These are phyloP conservation scores for Drosophila gaucha DNA, from an alignment of 2,888 invertebrate species.

Conservation along the genomic window DNA sequence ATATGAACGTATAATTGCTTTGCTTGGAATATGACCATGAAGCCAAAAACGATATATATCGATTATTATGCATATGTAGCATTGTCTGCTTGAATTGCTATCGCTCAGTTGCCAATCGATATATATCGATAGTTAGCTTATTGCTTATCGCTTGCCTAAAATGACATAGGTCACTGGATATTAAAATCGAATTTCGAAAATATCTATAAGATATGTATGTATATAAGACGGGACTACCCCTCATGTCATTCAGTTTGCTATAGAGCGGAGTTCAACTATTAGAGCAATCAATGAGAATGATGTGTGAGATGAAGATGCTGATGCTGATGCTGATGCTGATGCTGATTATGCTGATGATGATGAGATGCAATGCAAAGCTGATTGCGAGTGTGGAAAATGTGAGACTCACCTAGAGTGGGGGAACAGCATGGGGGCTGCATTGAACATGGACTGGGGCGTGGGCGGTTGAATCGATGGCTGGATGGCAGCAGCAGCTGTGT, in stretches of 20 bases:
- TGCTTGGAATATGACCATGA: no score
- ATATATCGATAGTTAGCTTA: neutral
- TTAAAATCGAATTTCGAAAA: no score
- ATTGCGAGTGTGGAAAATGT: neutral
- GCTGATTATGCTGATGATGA: slow-evolving; percentile 14
- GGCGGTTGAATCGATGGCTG: slow-evolving; percentile 83
- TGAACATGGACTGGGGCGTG: slow-evolving; percentile 86
- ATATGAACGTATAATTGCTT: no score
- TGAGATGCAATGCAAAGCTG: slow-evolving; percentile 17
- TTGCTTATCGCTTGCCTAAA: neutral
- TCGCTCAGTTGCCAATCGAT: neutral
- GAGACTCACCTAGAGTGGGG: slow-evolving; percentile 87
- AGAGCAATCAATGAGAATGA: slow-evolving; percentile 28
- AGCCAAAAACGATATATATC: no score
- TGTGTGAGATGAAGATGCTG: slow-evolving; percentile 1
- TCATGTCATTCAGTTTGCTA: neutral
- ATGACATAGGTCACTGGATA: no score
- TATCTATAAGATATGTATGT: no score
- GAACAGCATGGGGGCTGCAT: slow-evolving; percentile 85
- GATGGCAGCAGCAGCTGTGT: slow-evolving; percentile 89
- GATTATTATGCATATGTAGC: neutral
- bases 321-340: slow-evolving; percentile 6
- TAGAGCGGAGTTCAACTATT: slow-evolving; percentile 29
- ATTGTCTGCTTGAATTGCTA: neutral
- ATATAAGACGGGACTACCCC: neutral